Percentiles rank a stretch among this genome's conserved stretches.
Conservation (phyloP, 2,888 invertebrate genomes). For the Aphidius colemani region DNA sequence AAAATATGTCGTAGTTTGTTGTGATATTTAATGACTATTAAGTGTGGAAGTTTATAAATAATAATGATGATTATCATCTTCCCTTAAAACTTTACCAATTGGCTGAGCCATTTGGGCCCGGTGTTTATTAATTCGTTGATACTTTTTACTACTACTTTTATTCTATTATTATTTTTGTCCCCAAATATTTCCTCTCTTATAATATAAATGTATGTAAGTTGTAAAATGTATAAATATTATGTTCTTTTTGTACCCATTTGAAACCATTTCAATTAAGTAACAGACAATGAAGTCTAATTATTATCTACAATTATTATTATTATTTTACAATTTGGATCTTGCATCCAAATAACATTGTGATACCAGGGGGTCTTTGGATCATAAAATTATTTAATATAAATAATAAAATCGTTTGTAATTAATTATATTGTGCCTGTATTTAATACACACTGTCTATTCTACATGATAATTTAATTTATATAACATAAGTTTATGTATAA, state of each 20-base stretch:
- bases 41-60: conserved; percentile 42
- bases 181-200: not conserved
- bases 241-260: conserved; percentile 4
- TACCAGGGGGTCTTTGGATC: conserved; percentile 52
- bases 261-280: not conserved
- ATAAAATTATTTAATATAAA: conserved; percentile 27
- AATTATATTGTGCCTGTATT: conserved; percentile 59
- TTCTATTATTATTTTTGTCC: not conserved
- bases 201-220: no score
- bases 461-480: conserved; percentile 30
- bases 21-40: conserved; percentile 50
- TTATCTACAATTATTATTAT: conserved; percentile 11
- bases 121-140: conserved; percentile 40
- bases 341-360: conserved; percentile 51
- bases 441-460: conserved; percentile 51
- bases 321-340: conserved; percentile 24
- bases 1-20: conserved; percentile 44
- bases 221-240: not conserved
- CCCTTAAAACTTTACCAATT: conserved; percentile 31
- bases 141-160: conserved; percentile 28
- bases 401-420: conserved; percentile 50
- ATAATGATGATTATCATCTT: conserved; percentile 27
- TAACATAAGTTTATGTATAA: conserved; percentile 32
- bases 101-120: conserved; percentile 49
- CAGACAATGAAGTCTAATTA: conserved; percentile 24